Evolutionary conservation across 2,797 vertebrate species (phyloP), one percentile per base, ranked within the genome.

Genomic region (Neosilurus hyrtlii): DNA sequence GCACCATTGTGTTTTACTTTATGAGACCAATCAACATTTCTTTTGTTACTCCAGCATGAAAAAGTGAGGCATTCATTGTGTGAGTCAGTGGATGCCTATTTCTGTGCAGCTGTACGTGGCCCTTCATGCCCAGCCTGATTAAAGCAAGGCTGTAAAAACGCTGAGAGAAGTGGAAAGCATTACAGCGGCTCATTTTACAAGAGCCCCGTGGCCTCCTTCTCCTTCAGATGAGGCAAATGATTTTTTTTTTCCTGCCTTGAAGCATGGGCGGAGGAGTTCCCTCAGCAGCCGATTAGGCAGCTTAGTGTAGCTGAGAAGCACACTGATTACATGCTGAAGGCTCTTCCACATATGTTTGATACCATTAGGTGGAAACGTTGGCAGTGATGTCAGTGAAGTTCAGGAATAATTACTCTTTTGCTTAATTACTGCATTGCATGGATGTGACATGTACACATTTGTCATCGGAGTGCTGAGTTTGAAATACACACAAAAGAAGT

Each of bases 101-200:
- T 78, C 83, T 73, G 37, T 76, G 77, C 73, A 83, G 82, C 82
- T 26, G 62, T 87, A 54, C 54, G 20, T 85, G 63, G 83, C 80
- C 82, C 83, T 74, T 81, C 54, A 68, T 84, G 85, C 68, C 51
- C 35, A 74, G 63, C 79, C 85, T 74, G 79, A 86, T 78, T 75
- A 80, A 85, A 87, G 86, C 83, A 78, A 86, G 14, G 24, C 83
- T 86, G 87, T 66, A 63, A 87, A 80, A 89, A 87, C 84, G 87
- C 84, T 86, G 81, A 90, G 86, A 89, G 91, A 88, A 90, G 91
- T 92, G 92, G 93, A 93, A 93, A 93, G 87, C 88, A 91, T 92
- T 93, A 92, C 91, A 88, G 83, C 89, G 26, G 81, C 62, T 80
- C 86, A 87, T 72, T 92, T 93, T 92, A 93, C 89, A 92, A 91